Evolutionary conservation across 2,797 vertebrate species (phyloP), one percentile per base, ranked within the genome.

Genomic region (Galaxias olidus): DNA sequence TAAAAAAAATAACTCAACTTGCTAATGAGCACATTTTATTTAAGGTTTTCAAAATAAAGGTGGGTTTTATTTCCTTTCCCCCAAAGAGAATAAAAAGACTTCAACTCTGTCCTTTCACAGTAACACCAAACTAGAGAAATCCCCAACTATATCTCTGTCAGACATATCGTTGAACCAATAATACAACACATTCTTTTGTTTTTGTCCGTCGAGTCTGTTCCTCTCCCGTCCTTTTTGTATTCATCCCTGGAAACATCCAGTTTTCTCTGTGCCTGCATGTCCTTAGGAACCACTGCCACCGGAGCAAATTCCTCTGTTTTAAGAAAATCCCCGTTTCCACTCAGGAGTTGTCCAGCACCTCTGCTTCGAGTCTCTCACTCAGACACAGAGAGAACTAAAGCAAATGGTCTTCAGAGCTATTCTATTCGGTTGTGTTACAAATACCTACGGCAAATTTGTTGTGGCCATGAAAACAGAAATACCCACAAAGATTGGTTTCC

Each of bases 221-320:
- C 59, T 77, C 74, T 80, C 66, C 60, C 61, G 18, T 63, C 66
- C 72, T 73, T 65, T 80, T 75, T 63, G 54, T 73, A 74, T 76
- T 83, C 71, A 72, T 54, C 69, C 73, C 69, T 55, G 72, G 77
- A 70, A 65, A 59, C 78, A 55, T 72, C 64, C 82, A 84, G 84
- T 85, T 77, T 89, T 75, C 76, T 71, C 74, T 63, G 51, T 50
- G 63, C 71, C 78, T 71, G 61, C 47, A 63, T 40, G 20, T 30
- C 3, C 30, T 30, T 63, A 73, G 78, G 72, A 85, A 76, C 78
- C 88, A 87, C 86, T 84, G 74, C 78, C 61, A 67, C 80, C 82
- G 68, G 66, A 78, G 80, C 81, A 73, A 89, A 90, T 89, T 77
- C 84, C 88, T 87, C 86, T 84, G 89, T 86, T 86, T 47, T 82